A percentile compares a stretch with the other conserved stretches of the same genome.
Evolutionary conservation across 2,888 invertebrate species (phyloP).

Genomic region (Rhagonycha fulva): DNA sequence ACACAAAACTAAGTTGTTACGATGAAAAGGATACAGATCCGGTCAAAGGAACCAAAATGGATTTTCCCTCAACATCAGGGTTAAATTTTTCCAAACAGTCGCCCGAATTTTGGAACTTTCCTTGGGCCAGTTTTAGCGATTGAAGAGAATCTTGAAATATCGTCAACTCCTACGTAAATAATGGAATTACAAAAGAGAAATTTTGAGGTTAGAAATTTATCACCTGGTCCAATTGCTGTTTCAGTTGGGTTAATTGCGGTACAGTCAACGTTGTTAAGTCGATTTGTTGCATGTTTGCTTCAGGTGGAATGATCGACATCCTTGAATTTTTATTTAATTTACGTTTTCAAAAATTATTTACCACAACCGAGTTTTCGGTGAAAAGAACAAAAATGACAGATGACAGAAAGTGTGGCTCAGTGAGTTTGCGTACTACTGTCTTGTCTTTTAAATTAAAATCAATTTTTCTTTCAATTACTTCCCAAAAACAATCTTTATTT

Average conservation of each 20-base stretch:
- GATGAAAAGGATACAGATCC: slow-evolving; percentile 71
- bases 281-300: slow-evolving; percentile 73
- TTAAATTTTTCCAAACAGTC: slow-evolving; percentile 82
- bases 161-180: slow-evolving; percentile 70
- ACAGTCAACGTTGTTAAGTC: slow-evolving; percentile 80
- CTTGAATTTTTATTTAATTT: slow-evolving; percentile 28
- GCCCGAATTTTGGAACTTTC: slow-evolving; percentile 86
- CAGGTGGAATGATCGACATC: slow-evolving; percentile 67
- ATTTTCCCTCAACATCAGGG: slow-evolving; percentile 76
- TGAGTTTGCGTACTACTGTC: too few species aligned
- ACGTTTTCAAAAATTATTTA: neutral
- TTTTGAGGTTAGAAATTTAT: slow-evolving; percentile 23
- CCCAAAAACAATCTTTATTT: too few species aligned
- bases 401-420: neutral
- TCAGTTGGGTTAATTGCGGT: slow-evolving; percentile 80
- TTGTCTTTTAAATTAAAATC: too few species aligned
- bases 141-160: slow-evolving; percentile 90
- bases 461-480: too few species aligned
- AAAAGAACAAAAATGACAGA: neutral
- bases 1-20: neutral
- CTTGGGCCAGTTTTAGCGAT: slow-evolving; percentile 87
- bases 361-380: neutral
- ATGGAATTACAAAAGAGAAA: slow-evolving; percentile 27
- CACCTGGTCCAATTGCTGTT: slow-evolving; percentile 87
- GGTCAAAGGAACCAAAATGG: slow-evolving; percentile 91